Percentiles rank a stretch among this genome's conserved stretches.
Evolutionary conservation across 2,797 vertebrate genomes (phyloP).

Genomic region (Chrysocyon brachyurus): DNA sequence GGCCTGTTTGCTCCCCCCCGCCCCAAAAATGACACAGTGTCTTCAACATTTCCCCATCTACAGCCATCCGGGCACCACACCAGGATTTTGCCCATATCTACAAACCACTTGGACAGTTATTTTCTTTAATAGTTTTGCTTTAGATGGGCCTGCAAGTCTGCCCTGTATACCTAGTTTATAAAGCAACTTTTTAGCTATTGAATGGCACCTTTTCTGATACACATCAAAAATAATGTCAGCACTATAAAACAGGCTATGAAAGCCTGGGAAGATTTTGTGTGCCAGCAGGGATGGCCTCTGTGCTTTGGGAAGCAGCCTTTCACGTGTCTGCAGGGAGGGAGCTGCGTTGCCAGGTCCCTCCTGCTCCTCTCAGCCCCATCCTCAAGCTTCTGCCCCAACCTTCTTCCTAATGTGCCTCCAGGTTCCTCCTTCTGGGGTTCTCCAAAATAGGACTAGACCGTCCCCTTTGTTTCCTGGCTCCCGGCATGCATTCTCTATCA

Average conservation of each 20-base stretch:
- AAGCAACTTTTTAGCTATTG: neutral
- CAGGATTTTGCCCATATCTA: neutral
- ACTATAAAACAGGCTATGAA: neutral
- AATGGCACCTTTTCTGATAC: neutral
- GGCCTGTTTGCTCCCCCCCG: neutral
- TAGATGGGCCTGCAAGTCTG: neutral
- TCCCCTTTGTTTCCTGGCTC: neutral
- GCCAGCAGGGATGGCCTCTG: neutral
- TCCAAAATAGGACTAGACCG: neutral
- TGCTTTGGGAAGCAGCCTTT: neutral
- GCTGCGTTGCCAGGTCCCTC: neutral
- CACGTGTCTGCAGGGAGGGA: rapidly evolving
- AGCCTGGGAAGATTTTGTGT: neutral
- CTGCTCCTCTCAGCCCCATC: neutral
- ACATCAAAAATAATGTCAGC: neutral
- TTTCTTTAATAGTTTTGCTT: neutral
- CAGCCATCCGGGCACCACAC: neutral
- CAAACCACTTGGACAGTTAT: neutral
- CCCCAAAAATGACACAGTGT: no score
- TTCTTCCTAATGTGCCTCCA: neutral
- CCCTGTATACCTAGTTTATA: constrained; percentile 9
- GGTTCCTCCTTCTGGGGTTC: neutral
- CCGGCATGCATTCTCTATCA: neutral
- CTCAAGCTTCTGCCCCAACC: neutral
- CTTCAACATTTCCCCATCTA: neutral